These are phyloP conservation scores for Nymphalis urticae DNA, from an alignment of 2,888 invertebrate species.

Conservation along the genomic window DNA sequence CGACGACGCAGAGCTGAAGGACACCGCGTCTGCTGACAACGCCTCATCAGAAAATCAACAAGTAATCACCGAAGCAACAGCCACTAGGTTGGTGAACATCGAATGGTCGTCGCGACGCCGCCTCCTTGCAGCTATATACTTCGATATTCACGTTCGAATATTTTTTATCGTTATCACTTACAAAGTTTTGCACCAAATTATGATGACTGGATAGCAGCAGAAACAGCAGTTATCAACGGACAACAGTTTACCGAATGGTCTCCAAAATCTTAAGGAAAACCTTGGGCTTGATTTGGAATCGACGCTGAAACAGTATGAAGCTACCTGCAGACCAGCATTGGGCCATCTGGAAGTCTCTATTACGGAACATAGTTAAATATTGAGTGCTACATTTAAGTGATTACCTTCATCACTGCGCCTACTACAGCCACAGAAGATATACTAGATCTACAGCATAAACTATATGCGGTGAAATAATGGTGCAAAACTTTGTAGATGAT, in stretches of 20 bases:
- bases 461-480: conserved; percentile 58
- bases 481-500: conserved; percentile 82
- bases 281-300: conserved; percentile 6
- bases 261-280: conserved; percentile 21
- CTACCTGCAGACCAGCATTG: neutral
- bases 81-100: conserved; percentile 79
- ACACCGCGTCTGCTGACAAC: conserved; percentile 53
- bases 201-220: conserved; percentile 16
- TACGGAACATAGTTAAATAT: neutral
- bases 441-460: neutral
- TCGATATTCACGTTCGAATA: conserved; percentile 59
- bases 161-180: conserved; percentile 65
- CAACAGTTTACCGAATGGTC: conserved; percentile 26
- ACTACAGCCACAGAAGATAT: neutral
- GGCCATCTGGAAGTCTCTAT: neutral
- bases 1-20: conserved; percentile 55
- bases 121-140: conserved; percentile 67
- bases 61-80: conserved; percentile 69
- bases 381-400: neutral
- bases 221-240: conserved; percentile 1
- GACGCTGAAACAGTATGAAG: conserved; percentile 3
- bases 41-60: conserved; percentile 61
- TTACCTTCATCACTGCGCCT: too few species aligned
- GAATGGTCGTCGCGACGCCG: conserved; percentile 70
- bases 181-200: conserved; percentile 78